Base-by-base conservation (phyloP, 2,888 invertebrate genomes). In the Tethea ocularis region DNA sequence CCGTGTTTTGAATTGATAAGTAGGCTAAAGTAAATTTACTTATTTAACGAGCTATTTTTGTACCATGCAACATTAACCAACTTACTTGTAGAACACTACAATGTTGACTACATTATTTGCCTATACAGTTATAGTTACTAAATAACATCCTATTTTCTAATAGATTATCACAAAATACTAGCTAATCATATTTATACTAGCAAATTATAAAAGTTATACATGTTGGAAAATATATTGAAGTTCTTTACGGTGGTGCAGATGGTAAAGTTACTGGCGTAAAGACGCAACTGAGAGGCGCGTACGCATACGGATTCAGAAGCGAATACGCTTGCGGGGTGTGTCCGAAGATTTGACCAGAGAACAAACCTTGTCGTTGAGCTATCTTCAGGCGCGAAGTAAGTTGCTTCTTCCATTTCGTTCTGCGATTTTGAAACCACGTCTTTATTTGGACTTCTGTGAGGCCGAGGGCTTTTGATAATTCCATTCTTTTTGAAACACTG, bases 331-430 rank as follows among this genome's bases (percentile, higher is more conserved):
- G 94, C 0, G 93, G 87, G 1, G 93, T 79, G 11, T 95, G 94
- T 20, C 95, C 94, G 65, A 96, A 95, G 75, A 96, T 95, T 64
- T 95, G 95, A 0, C 95, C 94, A 0, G 95, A 94, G 75, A 96
- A 96, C 29, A 97, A 80, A 0, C 97, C 97, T 79, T 98, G 97
- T 1, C 97, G 91, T 78, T 98, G 98, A 0, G 98, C 97, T 84
- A 98, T 96, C 85, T 98, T 97, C 66, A 98, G 88, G 3, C 98
- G 93, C 0, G 98, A 97, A 0, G 98, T 98, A 75, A 99, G 89
- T 80, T 99, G 99, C 77, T 99, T 99, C 90, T 99, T 98, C 98
- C 98, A 99, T 84, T 99, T 99, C 0, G 99, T 99, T 64, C 99
- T 94, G 61, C 99, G 94, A 83, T 99, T 98, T 87, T 98, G 98